These are phyloP conservation scores for Proterorhinus semilunaris DNA, from an alignment of 2,113 vertebrate genomes.

Conservation along the genomic window DNA sequence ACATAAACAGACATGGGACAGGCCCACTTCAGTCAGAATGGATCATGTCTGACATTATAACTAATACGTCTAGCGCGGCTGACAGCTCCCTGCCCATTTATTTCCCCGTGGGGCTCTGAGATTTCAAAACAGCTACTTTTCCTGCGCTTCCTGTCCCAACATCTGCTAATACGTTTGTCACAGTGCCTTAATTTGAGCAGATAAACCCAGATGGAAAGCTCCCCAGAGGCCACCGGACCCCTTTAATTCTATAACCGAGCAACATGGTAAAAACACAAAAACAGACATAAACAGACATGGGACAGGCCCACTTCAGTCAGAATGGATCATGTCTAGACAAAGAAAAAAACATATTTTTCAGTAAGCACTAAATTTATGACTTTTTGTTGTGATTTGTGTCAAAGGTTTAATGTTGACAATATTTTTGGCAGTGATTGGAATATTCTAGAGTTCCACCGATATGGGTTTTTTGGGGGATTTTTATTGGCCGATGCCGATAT, in stretches of 20 bases:
- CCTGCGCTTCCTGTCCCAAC: slow-evolving; percentile 37
- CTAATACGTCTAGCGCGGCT: background rate
- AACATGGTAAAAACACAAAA: slow-evolving; percentile 8
- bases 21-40: background rate
- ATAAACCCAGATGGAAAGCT: slow-evolving; percentile 74
- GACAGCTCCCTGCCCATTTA: slow-evolving; percentile 7
- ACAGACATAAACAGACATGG: background rate
- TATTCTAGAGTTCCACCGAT: no score
- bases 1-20: background rate
- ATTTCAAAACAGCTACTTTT: slow-evolving; percentile 25
- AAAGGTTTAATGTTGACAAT: no score
- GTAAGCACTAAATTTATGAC: no score
- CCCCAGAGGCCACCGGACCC: slow-evolving; percentile 53
- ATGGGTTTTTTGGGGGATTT: no score
- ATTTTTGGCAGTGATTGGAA: no score
- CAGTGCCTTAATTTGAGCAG: slow-evolving; percentile 58
- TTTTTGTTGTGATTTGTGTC: no score
- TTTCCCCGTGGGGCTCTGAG: slow-evolving; percentile 2
- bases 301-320: background rate
- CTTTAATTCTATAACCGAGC: slow-evolving; percentile 72
- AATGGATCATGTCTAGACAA: background rate
- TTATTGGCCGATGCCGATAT: no score
- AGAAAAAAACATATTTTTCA: background rate
- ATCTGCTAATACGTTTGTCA: slow-evolving; percentile 64
- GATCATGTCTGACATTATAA: background rate